Conservation (phyloP, 2,888 invertebrate genomes). For the Nineta flava region DNA sequence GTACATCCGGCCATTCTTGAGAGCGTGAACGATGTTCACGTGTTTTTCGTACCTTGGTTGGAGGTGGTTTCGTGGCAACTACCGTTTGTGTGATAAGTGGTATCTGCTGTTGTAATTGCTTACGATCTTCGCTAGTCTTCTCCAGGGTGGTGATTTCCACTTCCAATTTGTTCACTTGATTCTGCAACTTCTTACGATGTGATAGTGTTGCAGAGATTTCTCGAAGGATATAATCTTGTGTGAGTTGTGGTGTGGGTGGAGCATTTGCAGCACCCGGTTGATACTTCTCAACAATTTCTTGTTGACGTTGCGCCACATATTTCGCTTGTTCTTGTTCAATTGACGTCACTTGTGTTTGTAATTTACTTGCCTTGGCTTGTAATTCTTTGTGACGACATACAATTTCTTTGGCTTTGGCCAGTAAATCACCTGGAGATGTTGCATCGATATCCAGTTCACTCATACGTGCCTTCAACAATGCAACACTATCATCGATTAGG, state of each 20-base stretch:
- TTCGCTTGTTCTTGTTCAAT: constrained; percentile 64
- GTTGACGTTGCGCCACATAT: constrained; percentile 53
- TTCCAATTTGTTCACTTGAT: constrained; percentile 64
- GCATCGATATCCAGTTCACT: constrained; percentile 83
- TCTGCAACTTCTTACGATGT: constrained; percentile 70
- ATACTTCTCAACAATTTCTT: constrained; percentile 60
- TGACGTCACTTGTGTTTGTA: constrained; percentile 63
- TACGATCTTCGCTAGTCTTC: constrained; percentile 48
- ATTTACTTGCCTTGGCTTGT: constrained; percentile 71
- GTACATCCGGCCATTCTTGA: constrained; percentile 84
- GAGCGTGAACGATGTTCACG: constrained; percentile 63
- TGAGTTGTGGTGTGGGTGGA: constrained; percentile 48
- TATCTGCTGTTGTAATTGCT: constrained; percentile 21
- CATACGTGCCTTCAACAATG: constrained; percentile 74
- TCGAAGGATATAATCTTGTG: constrained; percentile 67
- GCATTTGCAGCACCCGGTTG: constrained; percentile 36
- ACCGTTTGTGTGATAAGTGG: constrained; percentile 11
- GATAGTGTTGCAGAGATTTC: constrained; percentile 75
- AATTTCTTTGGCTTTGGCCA: constrained; percentile 81
- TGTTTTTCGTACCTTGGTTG: constrained; percentile 38
- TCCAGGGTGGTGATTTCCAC: constrained; percentile 62
- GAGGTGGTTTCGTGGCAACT: constrained; percentile 17
- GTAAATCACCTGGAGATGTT: constrained; percentile 66
- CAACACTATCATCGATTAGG: constrained; percentile 82
- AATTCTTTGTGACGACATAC: constrained; percentile 84